Conservation (phyloP, 2,113 vertebrate genomes). For the Megaceryle torquata region DNA sequence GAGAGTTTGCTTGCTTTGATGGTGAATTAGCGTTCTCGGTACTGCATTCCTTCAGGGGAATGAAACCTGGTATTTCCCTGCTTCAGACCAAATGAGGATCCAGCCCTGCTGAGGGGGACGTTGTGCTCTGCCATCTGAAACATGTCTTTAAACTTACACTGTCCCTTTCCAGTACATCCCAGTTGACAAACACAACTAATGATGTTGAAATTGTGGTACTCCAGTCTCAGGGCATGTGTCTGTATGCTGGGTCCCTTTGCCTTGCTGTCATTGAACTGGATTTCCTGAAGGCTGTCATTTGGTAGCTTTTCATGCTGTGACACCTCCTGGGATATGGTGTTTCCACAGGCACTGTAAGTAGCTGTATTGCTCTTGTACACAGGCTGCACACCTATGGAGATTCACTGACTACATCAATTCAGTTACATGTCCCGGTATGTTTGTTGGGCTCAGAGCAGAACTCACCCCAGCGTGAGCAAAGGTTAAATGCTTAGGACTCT, state of each 20-base stretch:
- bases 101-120: neutral
- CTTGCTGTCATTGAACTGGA: neutral
- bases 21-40: neutral
- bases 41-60: neutral
- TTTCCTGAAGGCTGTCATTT: neutral
- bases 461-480: fast-evolving
- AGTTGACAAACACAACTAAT: neutral
- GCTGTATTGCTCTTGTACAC: neutral
- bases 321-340: neutral
- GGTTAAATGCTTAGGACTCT: neutral
- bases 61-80: neutral
- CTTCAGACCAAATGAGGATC: neutral
- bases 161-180: neutral
- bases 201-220: neutral
- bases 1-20: neutral
- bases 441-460: neutral
- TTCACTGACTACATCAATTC: neutral
- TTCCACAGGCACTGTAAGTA: neutral
- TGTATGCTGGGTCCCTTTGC: neutral
- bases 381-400: neutral
- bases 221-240: fast-evolving
- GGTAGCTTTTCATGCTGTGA: neutral
- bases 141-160: neutral
- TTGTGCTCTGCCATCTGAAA: neutral
- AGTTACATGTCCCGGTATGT: fast-evolving